These are phyloP conservation scores for Ornithoptera priamus DNA, from an alignment of 2,888 invertebrate genomes.

Conservation along the genomic window DNA sequence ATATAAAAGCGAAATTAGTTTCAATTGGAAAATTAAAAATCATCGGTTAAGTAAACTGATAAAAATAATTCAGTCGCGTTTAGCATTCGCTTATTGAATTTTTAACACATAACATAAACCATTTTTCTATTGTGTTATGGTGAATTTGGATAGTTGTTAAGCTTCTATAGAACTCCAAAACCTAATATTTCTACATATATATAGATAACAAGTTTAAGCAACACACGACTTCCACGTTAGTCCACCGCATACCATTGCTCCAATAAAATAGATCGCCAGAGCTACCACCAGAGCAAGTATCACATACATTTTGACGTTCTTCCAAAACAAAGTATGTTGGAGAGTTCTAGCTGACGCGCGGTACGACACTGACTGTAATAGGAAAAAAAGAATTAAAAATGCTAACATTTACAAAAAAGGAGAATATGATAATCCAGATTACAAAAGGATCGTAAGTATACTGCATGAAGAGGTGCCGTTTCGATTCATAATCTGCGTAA, in stretches of 20 bases:
- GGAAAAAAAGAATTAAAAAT: slow-evolving; percentile 23
- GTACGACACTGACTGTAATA: slow-evolving; percentile 91
- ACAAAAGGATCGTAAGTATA: no score
- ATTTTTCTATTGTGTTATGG: neutral
- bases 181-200: neutral
- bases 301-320: slow-evolving; percentile 93
- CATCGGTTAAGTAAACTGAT: no score
- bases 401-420: neutral
- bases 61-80: no score
- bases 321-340: slow-evolving; percentile 94
- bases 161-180: neutral
- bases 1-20: no score
- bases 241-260: slow-evolving; percentile 93
- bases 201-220: slow-evolving; percentile 48
- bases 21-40: no score
- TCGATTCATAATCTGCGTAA: no score
- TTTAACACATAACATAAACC: neutral
- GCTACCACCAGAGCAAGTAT: slow-evolving; percentile 84
- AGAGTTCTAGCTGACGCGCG: slow-evolving; percentile 91
- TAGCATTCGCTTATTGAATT: no score
- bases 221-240: slow-evolving; percentile 88
- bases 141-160: neutral
- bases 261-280: slow-evolving; percentile 89
- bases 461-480: no score
- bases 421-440: no score